Evolutionary conservation across 1,140 invertebrate genomes (phyloP).

Genomic region (Leptopilina boulardi): DNA sequence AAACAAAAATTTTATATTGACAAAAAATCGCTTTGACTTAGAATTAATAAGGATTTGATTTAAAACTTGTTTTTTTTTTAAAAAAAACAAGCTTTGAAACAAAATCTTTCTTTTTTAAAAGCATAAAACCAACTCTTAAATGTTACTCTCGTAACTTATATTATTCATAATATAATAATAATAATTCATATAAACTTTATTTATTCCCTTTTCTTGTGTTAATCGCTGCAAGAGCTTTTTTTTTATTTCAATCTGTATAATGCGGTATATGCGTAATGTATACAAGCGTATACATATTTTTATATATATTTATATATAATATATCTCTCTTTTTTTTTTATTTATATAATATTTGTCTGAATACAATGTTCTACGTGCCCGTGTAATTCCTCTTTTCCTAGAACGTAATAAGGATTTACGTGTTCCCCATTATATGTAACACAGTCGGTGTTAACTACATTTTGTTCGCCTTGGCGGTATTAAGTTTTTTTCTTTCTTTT

Average conservation of each 20-base stretch:
- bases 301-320: slow-evolving; percentile 51
- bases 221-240: slow-evolving; percentile 29
- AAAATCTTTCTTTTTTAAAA: slow-evolving; percentile 73
- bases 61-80: slow-evolving; percentile 45
- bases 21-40: slow-evolving; percentile 59
- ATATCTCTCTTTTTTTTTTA: slow-evolving; percentile 45
- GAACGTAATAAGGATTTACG: slow-evolving; percentile 15
- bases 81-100: slow-evolving; percentile 67
- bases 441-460: not conserved
- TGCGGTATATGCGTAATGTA: slow-evolving; percentile 65
- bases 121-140: slow-evolving; percentile 72
- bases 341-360: slow-evolving; percentile 34
- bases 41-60: slow-evolving; percentile 57
- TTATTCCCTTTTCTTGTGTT: slow-evolving; percentile 65
- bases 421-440: not conserved
- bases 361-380: slow-evolving; percentile 21
- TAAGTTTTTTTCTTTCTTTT: too few relatives aligned
- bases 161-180: slow-evolving; percentile 58
- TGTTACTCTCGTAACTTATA: slow-evolving; percentile 68
- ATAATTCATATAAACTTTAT: slow-evolving; percentile 74
- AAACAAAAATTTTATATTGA: not conserved
- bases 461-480: too few relatives aligned
- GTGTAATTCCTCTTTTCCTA: slow-evolving; percentile 18
- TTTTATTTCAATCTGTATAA: slow-evolving; percentile 35
- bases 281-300: slow-evolving; percentile 62